A percentile compares a stretch with the other conserved stretches of the same genome.
Conservation (phyloP, 2,797 vertebrate species). For the Selene dorsalis region DNA sequence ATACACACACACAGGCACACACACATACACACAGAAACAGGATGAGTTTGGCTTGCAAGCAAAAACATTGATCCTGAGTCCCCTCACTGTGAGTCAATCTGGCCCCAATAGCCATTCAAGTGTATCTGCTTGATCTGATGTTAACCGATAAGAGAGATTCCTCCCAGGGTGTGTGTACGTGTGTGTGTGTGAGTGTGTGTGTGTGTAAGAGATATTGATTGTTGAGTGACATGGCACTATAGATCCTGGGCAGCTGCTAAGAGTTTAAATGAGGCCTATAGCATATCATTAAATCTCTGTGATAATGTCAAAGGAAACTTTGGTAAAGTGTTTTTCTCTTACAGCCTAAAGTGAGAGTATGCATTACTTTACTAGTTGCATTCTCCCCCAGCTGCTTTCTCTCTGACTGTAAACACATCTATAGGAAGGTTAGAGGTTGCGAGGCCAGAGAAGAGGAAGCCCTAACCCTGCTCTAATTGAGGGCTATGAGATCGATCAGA, state of each 20-base stretch:
- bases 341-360: slow-evolving; percentile 8
- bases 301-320: slow-evolving; percentile 48
- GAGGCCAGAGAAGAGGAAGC: slow-evolving; percentile 23
- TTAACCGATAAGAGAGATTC: slow-evolving; percentile 79
- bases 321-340: slow-evolving; percentile 35
- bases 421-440: slow-evolving; percentile 19
- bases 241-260: slow-evolving; percentile 79
- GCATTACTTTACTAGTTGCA: background rate
- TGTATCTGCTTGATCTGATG: slow-evolving; percentile 82
- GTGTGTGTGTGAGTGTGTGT: slow-evolving; percentile 53
- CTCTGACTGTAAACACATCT: slow-evolving; percentile 26
- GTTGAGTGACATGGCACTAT: slow-evolving; percentile 72
- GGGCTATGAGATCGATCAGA: slow-evolving; percentile 27
- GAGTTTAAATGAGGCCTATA: slow-evolving; percentile 74
- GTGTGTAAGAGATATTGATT: slow-evolving; percentile 76
- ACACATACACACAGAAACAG: slow-evolving; percentile 37
- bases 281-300: slow-evolving; percentile 71
- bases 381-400: background rate
- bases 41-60: slow-evolving; percentile 71
- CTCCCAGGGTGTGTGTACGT: slow-evolving; percentile 65
- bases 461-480: slow-evolving; percentile 8
- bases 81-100: slow-evolving; percentile 76
- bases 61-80: slow-evolving; percentile 81
- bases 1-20: slow-evolving; percentile 22
- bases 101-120: slow-evolving; percentile 78